Percentiles rank a stretch among this genome's conserved stretches.
Evolutionary conservation across 2,797 vertebrate species (phyloP).

Genomic region (Varecia variegata): DNA sequence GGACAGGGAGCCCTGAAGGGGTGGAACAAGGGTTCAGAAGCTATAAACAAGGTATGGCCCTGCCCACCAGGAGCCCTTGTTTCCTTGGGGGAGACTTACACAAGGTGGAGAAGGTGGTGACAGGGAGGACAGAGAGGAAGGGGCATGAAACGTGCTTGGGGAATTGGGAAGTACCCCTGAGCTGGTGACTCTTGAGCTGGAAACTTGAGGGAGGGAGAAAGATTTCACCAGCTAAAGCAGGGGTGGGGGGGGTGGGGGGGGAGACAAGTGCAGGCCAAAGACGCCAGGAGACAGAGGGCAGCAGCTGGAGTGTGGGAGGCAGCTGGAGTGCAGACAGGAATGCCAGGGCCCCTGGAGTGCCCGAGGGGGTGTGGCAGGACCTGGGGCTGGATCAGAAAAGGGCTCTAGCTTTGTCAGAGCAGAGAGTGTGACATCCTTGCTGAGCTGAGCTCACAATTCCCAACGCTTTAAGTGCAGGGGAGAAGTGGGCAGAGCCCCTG

Average conservation of each 20-base stretch:
- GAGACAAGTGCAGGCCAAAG: neutral
- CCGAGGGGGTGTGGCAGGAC: neutral
- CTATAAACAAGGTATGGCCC: neutral
- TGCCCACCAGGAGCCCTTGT: neutral
- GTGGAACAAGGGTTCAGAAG: neutral
- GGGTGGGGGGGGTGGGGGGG: no score
- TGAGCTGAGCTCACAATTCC: neutral
- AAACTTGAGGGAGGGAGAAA: neutral
- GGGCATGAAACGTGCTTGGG: neutral
- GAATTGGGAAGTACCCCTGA: neutral
- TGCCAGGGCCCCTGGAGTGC: fast-evolving
- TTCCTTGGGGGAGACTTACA: neutral
- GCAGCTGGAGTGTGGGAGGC: neutral
- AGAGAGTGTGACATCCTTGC: neutral
- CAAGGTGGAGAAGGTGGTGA: neutral
- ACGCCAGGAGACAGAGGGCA: neutral
- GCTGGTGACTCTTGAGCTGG: neutral
- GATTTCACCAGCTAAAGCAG: conserved; percentile 2
- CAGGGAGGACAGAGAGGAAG: neutral
- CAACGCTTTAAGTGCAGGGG: neutral
- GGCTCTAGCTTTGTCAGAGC: neutral
- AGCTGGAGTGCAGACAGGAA: neutral
- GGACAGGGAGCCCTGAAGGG: neutral
- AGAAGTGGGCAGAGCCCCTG: neutral
- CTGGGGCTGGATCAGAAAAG: neutral